Conservation (phyloP, 2,888 invertebrate genomes). For the Troilus luridus region DNA sequence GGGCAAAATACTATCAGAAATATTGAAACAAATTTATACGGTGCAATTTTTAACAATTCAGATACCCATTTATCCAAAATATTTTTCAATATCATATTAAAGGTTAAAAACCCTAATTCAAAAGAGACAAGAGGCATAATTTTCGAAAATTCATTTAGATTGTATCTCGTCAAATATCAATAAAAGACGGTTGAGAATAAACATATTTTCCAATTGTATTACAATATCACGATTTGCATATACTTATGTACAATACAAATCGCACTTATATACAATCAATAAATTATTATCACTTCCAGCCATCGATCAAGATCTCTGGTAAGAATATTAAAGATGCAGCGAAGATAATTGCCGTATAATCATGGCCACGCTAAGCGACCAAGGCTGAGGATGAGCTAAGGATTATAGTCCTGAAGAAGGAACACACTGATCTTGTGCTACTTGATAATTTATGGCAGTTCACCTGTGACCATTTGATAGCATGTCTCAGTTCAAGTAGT, state of each 20-base stretch:
- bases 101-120: too few species aligned
- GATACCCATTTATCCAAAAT: too few species aligned
- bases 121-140: too few species aligned
- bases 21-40: too few species aligned
- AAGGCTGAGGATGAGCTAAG: not conserved
- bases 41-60: too few species aligned
- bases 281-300: not conserved
- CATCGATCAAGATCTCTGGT: not conserved
- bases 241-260: too few species aligned
- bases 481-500: not conserved
- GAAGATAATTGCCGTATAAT: not conserved
- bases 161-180: too few species aligned
- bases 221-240: not conserved
- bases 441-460: not conserved
- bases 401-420: not conserved
- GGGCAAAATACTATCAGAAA: too few species aligned
- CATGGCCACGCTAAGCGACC: not conserved
- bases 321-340: not conserved
- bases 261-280: not conserved
- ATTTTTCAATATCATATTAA: too few species aligned
- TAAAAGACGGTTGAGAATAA: too few species aligned
- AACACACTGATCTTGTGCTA: not conserved
- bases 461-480: conserved; percentile 19
- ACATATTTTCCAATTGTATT: not conserved
- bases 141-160: too few species aligned